These are phyloP conservation scores for Clanis bilineata DNA, from an alignment of 2,888 invertebrate species.

Conservation along the genomic window DNA sequence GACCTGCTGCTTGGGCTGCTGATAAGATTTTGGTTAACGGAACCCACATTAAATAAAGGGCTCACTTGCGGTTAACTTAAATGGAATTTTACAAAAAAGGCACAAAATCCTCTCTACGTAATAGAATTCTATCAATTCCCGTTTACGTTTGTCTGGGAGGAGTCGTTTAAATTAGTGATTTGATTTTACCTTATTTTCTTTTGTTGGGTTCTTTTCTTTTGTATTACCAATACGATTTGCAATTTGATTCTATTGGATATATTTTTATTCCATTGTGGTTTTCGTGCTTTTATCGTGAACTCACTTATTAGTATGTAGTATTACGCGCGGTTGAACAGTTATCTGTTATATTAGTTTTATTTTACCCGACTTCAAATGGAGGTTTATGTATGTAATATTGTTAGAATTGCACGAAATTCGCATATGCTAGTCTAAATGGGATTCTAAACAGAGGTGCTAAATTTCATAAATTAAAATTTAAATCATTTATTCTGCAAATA, in stretches of 20 bases:
- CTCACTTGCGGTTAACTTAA: constrained; percentile 22
- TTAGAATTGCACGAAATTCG: too few relatives aligned
- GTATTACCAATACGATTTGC: neutral
- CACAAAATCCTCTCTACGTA: constrained; percentile 26
- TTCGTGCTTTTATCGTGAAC: neutral
- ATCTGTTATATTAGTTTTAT: too few relatives aligned
- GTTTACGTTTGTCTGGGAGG: constrained; percentile 22
- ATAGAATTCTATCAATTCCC: constrained; percentile 26
- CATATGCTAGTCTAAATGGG: too few relatives aligned
- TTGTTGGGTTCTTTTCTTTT: neutral
- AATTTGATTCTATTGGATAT: neutral
- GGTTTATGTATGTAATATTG: too few relatives aligned
- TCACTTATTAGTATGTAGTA: too few relatives aligned
- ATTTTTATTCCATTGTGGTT: neutral
- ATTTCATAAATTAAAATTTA: too few relatives aligned
- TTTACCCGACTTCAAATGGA: too few relatives aligned
- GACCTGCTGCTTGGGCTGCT: too few relatives aligned
- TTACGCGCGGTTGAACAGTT: too few relatives aligned
- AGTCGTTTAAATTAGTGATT: constrained; percentile 20
- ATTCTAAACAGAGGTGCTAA: too few relatives aligned
- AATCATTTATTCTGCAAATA: too few relatives aligned
- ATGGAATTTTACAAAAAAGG: constrained; percentile 29
- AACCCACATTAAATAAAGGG: constrained; percentile 21
- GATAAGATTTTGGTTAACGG: too few relatives aligned
- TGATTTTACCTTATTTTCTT: neutral